Base-by-base conservation (phyloP, 1,140 invertebrate genomes). In the Hyphantria cunea region DNA sequence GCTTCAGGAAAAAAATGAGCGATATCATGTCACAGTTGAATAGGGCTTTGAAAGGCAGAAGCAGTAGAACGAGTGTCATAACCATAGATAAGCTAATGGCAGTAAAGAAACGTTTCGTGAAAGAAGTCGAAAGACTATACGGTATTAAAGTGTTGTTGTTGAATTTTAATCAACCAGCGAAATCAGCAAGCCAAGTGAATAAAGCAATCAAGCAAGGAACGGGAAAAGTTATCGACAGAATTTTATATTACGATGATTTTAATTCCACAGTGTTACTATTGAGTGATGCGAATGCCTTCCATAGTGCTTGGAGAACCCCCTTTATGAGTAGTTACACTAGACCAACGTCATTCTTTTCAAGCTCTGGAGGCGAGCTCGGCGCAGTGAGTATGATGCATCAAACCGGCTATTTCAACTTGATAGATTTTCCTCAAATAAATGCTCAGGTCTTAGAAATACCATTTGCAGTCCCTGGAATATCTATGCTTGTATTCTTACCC, bases 231-330 rank as follows among this genome's bases (percentile, higher is more conserved):
- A 71, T 87, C 0, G 33, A 52, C 1, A 68, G 79, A 0, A 53
- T 53, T 7, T 15, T 89, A 10, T 69, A 77, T 9, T 63, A 72
- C 65, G 81, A 78, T 58, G 91, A 92, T 65, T 82, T 92, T 34
- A 69, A 70, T 7, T 77, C 92, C 17, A 94, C 94, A 0, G 76
- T 91, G 54, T 68, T 96, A 10, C 71, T 96, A 0, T 81, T 96
- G 39, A 93, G 93, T 7, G 96, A 95, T 67, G 93, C 93, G 0
- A 83, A 95, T 15, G 95, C 94, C 72, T 96, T 96, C 81, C 96
- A 94, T 82, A 95, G 93, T 41, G 76, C 78, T 0, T 97, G 96
- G 96, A 77, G 88, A 34, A 82, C 80, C 6, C 89, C 93, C 0
- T 96, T 96, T 68, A 91, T 94, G 66, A 80, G 78, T 13, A 76